Evolutionary conservation across 2,797 vertebrate species (phyloP), one percentile per base, ranked within the genome.

Genomic region (Momotus momota): DNA sequence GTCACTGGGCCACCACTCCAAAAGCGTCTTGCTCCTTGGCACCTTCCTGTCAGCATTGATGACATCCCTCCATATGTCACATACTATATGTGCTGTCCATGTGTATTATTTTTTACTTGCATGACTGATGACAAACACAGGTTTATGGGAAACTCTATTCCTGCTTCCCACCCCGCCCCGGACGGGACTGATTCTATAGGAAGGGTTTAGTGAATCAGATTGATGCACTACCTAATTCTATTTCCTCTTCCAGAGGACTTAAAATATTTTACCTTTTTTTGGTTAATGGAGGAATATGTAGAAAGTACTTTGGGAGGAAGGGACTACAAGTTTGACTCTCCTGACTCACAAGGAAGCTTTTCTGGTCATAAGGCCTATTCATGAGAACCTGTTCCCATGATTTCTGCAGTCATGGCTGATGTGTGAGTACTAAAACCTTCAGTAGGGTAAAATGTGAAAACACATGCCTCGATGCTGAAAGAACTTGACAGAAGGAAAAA

Each of bases 161-260:
- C 20, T 51, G 8, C 6, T 18, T 4, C 72, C 48, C 25, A 64
- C 2, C 1, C 21, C 21, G n/a, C 8, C 9, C 29, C 33, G 0
- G 11, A 12, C 26, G 58, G 15, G 25, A 8, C 8, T 52, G 31
- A 33, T 43, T 38, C 4, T 69, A 1, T n/a, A 62, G 33, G 40
- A 33, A 52, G 61, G 10, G 23, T 48, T 31, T 61, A 67, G 6
- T 46, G 5, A 20, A 35, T 52, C 19, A 6, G 12, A n/a, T 48
- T 20, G 41, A 2, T 27, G 10, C 5, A 12, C 14, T 27, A 3
- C 25, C 12, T 31, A 29, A 35, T 21, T 60, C 25, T 4, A 0
- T 69, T 35, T 77, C 8, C 7, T 77, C 18, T 58, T 72, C 26
- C 12, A 41, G 19, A 72, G 8, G 4, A 5, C 71, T 49, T 40